phyloP scores from a whole-genome alignment of 2,113 vertebrate species.

The Eonycteris spelaea region DNA sequence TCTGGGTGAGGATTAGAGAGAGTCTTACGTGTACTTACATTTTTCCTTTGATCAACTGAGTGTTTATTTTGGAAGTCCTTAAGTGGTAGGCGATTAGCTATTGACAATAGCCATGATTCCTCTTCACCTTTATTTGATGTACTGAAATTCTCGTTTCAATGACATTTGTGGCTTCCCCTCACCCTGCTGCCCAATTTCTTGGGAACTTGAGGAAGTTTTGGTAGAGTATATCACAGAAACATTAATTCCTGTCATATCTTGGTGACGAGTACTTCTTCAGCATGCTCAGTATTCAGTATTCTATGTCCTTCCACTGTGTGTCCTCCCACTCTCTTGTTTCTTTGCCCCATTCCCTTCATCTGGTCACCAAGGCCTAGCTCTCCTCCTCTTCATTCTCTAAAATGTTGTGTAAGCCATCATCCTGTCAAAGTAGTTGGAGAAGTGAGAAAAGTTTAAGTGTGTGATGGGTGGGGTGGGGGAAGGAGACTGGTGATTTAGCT shows the following conservation, averaged over 20 bases:
- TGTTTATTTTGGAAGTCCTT: slow-evolving; percentile 52
- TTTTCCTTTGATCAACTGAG: slow-evolving; percentile 56
- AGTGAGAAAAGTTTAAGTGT: not conserved
- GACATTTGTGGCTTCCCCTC: not conserved
- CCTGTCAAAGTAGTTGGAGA: not conserved
- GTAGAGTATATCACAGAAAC: not conserved
- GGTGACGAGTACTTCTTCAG: not conserved
- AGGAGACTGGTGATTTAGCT: not conserved
- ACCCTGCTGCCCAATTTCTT: not conserved
- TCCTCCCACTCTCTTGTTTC: not conserved
- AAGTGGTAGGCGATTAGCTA: slow-evolving; percentile 36
- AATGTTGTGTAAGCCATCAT: not conserved
- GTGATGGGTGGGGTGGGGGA: not conserved
- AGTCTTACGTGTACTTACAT: slow-evolving; percentile 28
- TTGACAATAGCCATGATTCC: slow-evolving; percentile 39
- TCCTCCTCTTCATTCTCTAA: not conserved
- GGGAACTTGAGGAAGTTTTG: slow-evolving; percentile 6
- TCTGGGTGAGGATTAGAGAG: slow-evolving; percentile 17
- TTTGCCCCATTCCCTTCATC: not conserved
- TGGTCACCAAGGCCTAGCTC: not conserved
- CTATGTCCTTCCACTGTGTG: not conserved
- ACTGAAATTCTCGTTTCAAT: slow-evolving; percentile 44
- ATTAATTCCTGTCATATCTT: not conserved
- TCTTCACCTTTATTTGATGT: slow-evolving; percentile 54
- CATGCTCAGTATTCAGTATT: not conserved